Evolutionary conservation across 2,888 invertebrate species (phyloP), one percentile per base, ranked within the genome.

Genomic region (Latrodectus elegans): DNA sequence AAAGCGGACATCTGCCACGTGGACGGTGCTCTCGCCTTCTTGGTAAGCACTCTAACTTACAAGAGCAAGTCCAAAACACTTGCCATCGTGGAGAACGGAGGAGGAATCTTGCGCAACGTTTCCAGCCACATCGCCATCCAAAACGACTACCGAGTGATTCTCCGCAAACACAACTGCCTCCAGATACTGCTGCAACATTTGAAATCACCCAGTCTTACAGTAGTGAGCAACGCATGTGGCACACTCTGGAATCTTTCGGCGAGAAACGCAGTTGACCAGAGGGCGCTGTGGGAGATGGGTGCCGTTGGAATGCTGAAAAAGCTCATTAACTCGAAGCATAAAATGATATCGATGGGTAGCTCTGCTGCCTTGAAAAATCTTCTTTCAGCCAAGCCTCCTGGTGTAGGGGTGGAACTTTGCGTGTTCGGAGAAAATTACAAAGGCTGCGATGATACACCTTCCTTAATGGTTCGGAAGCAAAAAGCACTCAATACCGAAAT

Each of bases 181-280:
- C 95, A 96, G 92, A 96, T 98, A 91, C 94, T 99, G 76, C 93
- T 99, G 91, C 96, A 97, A 91, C 99, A 99, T 92, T 93, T 99
- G 26, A 96, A 97, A 91, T 98, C 98, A 11, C 96, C 98, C 9
- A 97, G 97, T 92, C 93, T 99, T 90, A 98, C 98, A 0, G 96
- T 99, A 52, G 99, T 97, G 9, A 97, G 97, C 92, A 99, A 99
- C 92, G 97, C 99, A 0, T 99, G 99, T 91, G 98, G 98, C 14
- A 97, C 98, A 0, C 93, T 99, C 73, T 99, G 99, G 98, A 99
- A 99, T 93, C 93, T 99, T 26, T 98, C 98, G 0, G 98, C 98
- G 0, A 94, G 98, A 78, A 97, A 96, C 92, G 94, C 95, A 0
- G 95, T 95, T 90, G 99, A 99, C 92, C 99, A 99, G 91, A 95